These are phyloP conservation scores for Listronotus oregonensis DNA, from an alignment of 1,140 invertebrate species.

Conservation along the genomic window DNA sequence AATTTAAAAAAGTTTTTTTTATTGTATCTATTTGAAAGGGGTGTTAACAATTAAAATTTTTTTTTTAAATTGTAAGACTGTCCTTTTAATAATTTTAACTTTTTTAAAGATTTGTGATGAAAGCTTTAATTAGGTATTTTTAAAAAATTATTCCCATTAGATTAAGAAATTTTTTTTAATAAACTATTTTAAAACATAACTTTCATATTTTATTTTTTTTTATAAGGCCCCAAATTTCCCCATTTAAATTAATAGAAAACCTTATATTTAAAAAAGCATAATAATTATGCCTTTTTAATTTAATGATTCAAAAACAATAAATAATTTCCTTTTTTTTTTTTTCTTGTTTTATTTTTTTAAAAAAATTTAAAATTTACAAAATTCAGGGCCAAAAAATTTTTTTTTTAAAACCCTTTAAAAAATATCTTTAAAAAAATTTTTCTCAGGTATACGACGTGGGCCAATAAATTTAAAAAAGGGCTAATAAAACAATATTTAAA, in stretches of 20 bases:
- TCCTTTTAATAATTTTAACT: background rate
- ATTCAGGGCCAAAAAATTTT: no score
- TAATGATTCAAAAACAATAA: no score
- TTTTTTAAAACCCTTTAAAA: no score
- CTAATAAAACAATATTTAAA: background rate
- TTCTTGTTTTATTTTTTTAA: background rate
- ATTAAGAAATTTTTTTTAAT: constrained; percentile 11
- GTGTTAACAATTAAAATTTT: constrained; percentile 44
- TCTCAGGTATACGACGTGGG: constrained; percentile 2
- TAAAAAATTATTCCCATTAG: constrained; percentile 6
- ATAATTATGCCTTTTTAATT: no score
- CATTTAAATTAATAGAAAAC: no score
- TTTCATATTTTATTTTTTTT: background rate
- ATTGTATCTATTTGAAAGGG: constrained; percentile 44
- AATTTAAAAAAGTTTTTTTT: constrained; percentile 18
- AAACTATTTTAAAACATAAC: constrained; percentile 1
- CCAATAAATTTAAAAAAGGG: background rate
- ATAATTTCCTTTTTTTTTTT: no score
- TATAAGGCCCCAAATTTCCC: background rate
- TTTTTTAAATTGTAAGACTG: constrained; percentile 44
- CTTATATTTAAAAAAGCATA: no score
- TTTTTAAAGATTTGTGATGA: constrained; percentile 6
- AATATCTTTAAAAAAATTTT: background rate
- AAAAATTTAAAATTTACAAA: background rate
- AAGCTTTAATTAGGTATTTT: constrained; percentile 20